Percentiles rank a stretch among this genome's conserved stretches.
Conservation (phyloP, 2,113 vertebrate species). For the Sceloporus undulatus region DNA sequence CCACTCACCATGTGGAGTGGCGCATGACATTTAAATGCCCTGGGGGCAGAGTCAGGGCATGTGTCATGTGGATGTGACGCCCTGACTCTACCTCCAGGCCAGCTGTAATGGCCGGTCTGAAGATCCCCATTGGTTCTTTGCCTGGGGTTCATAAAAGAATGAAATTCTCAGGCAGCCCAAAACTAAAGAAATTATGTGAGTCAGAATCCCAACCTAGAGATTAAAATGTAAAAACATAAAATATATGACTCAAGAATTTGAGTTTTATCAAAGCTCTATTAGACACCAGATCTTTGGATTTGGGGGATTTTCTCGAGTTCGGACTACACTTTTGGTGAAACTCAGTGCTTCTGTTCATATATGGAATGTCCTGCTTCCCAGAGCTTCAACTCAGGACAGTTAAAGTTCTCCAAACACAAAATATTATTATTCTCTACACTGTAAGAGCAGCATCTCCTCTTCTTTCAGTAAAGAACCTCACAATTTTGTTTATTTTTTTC, state of each 20-base stretch:
- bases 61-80: no score
- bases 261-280: neutral
- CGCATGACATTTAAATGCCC: no score
- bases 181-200: neutral
- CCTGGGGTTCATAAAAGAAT: no score
- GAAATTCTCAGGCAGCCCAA: no score
- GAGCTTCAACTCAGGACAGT: neutral
- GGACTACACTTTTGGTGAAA: neutral
- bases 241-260: neutral
- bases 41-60: no score
- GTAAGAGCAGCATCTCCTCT: neutral
- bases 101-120: no score
- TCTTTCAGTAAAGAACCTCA: neutral
- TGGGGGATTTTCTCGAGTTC: neutral
- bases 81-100: no score
- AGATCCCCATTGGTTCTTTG: no score
- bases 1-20: no score
- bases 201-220: neutral
- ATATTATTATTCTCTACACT: neutral
- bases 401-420: neutral
- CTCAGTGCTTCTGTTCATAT: neutral
- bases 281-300: neutral
- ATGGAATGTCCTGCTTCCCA: neutral
- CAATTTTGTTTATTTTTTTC: neutral
- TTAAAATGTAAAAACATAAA: neutral